phyloP scores from a whole-genome alignment of 2,113 vertebrate genomes.

The Furnarius figulus region DNA sequence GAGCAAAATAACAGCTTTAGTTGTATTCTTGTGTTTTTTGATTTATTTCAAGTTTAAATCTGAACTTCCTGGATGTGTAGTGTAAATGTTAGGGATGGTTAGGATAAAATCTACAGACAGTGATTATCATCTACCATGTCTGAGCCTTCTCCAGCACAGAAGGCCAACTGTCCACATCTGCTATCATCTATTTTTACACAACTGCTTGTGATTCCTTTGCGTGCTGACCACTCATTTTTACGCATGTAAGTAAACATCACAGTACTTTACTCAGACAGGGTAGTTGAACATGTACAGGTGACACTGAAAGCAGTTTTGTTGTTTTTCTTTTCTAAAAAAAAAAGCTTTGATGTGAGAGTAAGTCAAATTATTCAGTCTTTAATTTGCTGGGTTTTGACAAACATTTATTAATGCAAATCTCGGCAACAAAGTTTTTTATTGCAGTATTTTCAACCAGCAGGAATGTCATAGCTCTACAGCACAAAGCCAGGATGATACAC shows the following conservation, averaged over 20 bases:
- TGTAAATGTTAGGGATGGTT: not conserved
- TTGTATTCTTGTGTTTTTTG: not conserved
- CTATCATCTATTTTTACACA: not conserved
- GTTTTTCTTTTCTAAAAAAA: not conserved
- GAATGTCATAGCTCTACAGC: constrained; percentile 10
- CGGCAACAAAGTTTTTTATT: constrained; percentile 12
- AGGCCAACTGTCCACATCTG: not conserved
- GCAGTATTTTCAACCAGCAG: constrained; percentile 25
- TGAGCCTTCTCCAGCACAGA: not conserved
- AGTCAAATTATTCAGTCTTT: constrained; percentile 22
- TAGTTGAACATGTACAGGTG: not conserved
- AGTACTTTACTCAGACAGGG: not conserved
- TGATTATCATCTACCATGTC: not conserved
- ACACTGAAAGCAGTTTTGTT: not conserved
- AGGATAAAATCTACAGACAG: not conserved
- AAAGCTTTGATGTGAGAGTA: not conserved
- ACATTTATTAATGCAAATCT: constrained; percentile 45
- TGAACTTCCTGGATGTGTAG: not conserved
- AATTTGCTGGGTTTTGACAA: constrained; percentile 19
- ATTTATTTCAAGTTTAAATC: not conserved
- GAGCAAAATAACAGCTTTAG: not conserved
- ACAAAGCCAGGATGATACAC: constrained; percentile 2
- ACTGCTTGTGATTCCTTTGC: not conserved
- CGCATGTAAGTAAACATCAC: not conserved
- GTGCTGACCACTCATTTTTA: not conserved